A percentile compares a stretch with the other conserved stretches of the same genome.
Evolutionary conservation across 2,797 vertebrate genomes (phyloP).

Genomic region (Oreochromis mossambicus): DNA sequence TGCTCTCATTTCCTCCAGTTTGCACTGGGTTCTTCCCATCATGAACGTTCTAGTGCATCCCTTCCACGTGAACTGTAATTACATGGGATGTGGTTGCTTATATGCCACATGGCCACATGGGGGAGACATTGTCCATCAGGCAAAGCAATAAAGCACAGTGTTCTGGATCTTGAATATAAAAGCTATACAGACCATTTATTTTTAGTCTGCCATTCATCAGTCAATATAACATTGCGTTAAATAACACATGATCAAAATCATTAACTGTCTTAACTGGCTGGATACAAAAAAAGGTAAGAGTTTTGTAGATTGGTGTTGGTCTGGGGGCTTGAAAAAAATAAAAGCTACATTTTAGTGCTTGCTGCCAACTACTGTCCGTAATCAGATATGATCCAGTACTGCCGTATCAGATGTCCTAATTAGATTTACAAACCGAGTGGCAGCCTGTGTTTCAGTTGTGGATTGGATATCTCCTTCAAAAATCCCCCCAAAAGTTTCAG

Average conservation of each 20-base stretch:
- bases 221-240: not conserved
- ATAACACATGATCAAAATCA: not conserved
- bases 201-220: not conserved
- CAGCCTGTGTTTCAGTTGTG: constrained; percentile 61
- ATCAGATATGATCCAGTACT: constrained; percentile 59
- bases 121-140: constrained; percentile 38
- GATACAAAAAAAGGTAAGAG: not conserved
- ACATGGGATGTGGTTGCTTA: not conserved
- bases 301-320: not conserved
- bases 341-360: constrained; percentile 32
- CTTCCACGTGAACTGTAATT: not conserved
- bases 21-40: not conserved
- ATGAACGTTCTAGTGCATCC: not conserved
- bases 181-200: not conserved
- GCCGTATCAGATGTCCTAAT: constrained; percentile 74
- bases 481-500: constrained; percentile 70
- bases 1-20: not conserved
- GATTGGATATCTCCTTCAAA: constrained; percentile 77
- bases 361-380: constrained; percentile 58
- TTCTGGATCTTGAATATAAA: not conserved
- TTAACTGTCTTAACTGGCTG: not conserved
- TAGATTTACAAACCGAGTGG: constrained; percentile 77
- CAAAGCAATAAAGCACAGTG: not conserved
- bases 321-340: not conserved
- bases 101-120: constrained; percentile 32